Evolutionary conservation across 2,113 vertebrate species (phyloP).

Genomic region (Eclectus roratus): DNA sequence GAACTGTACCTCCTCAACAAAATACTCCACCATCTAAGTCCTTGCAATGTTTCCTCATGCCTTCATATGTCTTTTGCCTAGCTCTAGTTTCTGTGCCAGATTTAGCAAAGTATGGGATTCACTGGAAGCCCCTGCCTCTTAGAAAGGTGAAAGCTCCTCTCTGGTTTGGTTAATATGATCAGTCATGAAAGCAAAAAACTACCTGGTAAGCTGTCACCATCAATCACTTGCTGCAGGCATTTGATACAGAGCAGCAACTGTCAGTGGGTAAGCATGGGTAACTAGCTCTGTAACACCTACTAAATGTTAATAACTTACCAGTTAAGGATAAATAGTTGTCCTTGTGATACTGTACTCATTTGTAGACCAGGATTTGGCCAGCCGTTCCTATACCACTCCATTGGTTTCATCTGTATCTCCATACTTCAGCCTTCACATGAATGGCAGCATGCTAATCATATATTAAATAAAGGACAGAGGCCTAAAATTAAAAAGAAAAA

Average conservation of each 20-base stretch:
- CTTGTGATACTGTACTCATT: not conserved
- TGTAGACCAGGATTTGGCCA: not conserved
- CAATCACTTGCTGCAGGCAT: not conserved
- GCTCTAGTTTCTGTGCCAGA: not conserved
- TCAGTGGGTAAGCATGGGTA: not conserved
- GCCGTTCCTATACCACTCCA: not conserved
- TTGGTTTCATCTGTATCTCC: not conserved
- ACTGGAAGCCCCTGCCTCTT: not conserved
- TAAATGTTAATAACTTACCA: not conserved
- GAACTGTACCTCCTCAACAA: not conserved
- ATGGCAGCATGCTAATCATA: not conserved
- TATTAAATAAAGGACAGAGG: not conserved
- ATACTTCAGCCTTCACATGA: not conserved
- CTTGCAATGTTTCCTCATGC: rapidly evolving
- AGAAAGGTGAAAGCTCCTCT: not conserved
- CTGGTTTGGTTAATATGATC: not conserved
- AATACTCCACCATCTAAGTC: not conserved
- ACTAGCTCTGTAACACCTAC: not conserved
- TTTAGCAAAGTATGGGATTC: not conserved
- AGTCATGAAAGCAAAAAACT: not conserved
- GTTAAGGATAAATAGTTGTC: not conserved
- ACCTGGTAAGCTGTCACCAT: not conserved
- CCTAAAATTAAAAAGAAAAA: not conserved
- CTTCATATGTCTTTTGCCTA: not conserved
- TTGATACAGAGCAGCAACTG: not conserved